Evolutionary conservation across 2,888 invertebrate genomes (phyloP).

Genomic region (Hydriomena furcata): DNA sequence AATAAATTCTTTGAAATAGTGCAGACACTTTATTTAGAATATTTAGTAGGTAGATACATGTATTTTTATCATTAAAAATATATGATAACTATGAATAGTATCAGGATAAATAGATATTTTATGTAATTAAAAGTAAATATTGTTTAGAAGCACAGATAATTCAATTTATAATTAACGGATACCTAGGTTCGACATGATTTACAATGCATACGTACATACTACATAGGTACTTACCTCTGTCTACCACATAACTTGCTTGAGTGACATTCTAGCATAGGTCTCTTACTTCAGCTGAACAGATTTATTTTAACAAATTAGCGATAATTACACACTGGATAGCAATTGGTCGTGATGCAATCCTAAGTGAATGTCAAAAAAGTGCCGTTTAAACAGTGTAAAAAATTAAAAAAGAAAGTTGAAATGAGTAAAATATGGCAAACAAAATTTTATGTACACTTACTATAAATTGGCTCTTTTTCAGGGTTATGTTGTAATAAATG

Average conservation of each 20-base stretch:
- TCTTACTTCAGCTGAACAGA: conserved; percentile 49
- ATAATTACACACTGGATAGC: conserved; percentile 20
- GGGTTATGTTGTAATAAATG: conserved; percentile 44
- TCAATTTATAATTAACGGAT: too few species aligned
- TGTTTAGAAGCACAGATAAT: too few species aligned
- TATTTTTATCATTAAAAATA: too few species aligned
- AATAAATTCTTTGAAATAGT: conserved; percentile 32
- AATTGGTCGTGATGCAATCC: conserved; percentile 35
- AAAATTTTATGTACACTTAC: conserved; percentile 56
- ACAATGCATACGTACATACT: conserved; percentile 37
- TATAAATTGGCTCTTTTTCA: conserved; percentile 56
- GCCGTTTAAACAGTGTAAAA: conserved; percentile 41
- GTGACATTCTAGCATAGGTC: conserved; percentile 50
- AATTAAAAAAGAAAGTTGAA: conserved; percentile 62
- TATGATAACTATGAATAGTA: too few species aligned
- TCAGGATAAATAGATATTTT: too few species aligned
- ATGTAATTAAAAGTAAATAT: too few species aligned
- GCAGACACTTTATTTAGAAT: too few species aligned
- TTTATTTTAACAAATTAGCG: conserved; percentile 18
- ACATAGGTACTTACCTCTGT: conserved; percentile 38
- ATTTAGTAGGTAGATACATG: too few species aligned
- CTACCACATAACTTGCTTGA: conserved; percentile 50
- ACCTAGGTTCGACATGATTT: conserved; percentile 23
- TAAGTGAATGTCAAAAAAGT: conserved; percentile 37
- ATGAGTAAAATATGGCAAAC: conserved; percentile 78